Base-by-base conservation (phyloP, 2,113 vertebrate genomes). In the Myxocyprinus asiaticus region DNA sequence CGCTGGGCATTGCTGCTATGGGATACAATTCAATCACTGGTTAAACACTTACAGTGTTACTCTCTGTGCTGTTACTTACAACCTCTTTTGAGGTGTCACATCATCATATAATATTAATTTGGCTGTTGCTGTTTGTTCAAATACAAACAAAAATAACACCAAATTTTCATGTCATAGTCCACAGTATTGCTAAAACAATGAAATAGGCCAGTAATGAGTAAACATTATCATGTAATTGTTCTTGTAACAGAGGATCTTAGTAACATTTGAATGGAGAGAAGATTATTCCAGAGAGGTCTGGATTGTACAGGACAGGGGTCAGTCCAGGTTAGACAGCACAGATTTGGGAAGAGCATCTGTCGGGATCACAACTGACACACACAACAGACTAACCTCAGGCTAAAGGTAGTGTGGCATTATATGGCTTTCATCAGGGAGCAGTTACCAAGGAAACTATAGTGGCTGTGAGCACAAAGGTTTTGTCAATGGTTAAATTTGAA, bases 1-100 rank as follows among this genome's bases (percentile, higher is more conserved):
- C 85, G 87, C 90, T 90, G 88, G 87, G 89, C 73, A 80, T 88
- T 92, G 93, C 93, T 92, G 91, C 92, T 90, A 94, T 92, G 90
- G 90, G 89, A 93, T 86, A 88, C 90, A 85, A 88, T 89, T 88
- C 90, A 91, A 90, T 89, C 88, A 89, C 87, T 90, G 88, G 85
- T 90, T 87, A 89, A 86, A 91, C 86, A 89, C 83, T 62, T 15
- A 78, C 72, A 66, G 42, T 15, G 47, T 33, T 33, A 33, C 1
- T 33, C 22, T 33, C 22, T 33, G 22, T 33, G 22, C 22, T 33
- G 22, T 33, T 33, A 33, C 22, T 33, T 33, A 33, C 22, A 33
- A 33, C 22, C 22, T 33, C 22, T 33, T 33, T 33, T 33, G 22
- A 33, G 22, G 22, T 33, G 22, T 1, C 22, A 33, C 22, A 33